Conservation (phyloP, 2,113 vertebrate genomes). For the Acanthisitta chloris region DNA sequence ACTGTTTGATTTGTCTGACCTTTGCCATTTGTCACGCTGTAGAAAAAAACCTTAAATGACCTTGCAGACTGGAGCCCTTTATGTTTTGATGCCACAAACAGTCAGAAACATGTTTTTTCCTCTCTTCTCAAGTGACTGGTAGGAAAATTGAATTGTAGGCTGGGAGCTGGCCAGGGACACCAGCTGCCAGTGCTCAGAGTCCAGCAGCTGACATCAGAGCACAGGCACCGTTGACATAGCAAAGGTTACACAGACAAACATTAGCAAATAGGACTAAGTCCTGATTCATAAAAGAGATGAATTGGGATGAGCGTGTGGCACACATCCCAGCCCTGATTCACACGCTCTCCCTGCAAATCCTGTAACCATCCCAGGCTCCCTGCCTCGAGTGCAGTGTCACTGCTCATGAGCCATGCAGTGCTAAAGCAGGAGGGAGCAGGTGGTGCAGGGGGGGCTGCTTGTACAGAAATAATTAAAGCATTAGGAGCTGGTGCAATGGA, state of each 20-base stretch:
- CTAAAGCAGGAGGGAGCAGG: not conserved
- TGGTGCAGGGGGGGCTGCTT: not conserved
- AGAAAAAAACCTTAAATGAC: not conserved
- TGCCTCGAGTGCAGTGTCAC: accelerated
- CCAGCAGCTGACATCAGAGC: conserved; percentile 23
- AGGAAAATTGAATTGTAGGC: conserved; percentile 23
- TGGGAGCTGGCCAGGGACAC: conserved; percentile 30
- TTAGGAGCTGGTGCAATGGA: not conserved
- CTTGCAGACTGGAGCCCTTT: not conserved
- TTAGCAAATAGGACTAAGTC: not conserved
- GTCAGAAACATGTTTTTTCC: not conserved
- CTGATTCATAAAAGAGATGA: conserved; percentile 21
- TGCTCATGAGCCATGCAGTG: accelerated
- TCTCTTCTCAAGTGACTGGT: not conserved
- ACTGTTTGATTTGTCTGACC: not conserved
- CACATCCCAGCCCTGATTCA: not conserved
- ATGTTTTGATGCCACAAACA: not conserved
- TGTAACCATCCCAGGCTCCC: not conserved
- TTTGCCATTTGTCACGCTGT: not conserved
- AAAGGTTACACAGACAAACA: not conserved
- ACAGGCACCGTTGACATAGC: not conserved
- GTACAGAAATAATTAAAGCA: not conserved
- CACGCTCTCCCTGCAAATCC: not conserved
- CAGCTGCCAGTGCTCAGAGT: not conserved
- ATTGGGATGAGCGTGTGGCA: not conserved